Evolutionary conservation across 2,888 invertebrate species (phyloP).

Genomic region (Erebia epiphron): DNA sequence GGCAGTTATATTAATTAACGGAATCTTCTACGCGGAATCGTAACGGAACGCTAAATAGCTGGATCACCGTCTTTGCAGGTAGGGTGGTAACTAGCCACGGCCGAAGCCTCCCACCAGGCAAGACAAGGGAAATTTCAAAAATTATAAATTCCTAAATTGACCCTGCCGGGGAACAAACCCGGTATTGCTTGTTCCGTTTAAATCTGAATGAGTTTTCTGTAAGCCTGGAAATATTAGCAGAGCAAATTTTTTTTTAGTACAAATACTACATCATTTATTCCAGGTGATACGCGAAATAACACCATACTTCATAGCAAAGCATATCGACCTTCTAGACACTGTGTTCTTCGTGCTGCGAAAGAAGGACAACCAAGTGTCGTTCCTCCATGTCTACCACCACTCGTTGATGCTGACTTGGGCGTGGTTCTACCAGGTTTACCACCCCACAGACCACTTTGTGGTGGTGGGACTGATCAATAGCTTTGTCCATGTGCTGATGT

Average conservation of each 20-base stretch:
- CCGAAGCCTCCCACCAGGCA: too few relatives aligned
- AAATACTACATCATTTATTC: conserved; percentile 37
- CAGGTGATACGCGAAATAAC: conserved; percentile 73
- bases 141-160: too few relatives aligned
- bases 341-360: conserved; percentile 95
- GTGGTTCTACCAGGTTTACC: conserved; percentile 89
- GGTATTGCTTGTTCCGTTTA: too few relatives aligned
- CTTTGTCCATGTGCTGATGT: conserved; percentile 92
- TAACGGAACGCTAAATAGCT: too few relatives aligned
- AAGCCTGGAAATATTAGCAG: neutral
- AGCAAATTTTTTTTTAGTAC: neutral
- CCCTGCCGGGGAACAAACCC: too few relatives aligned
- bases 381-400: conserved; percentile 95
- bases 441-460: conserved; percentile 90
- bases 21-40: too few relatives aligned
- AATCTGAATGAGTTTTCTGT: neutral
- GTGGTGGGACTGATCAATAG: conserved; percentile 89
- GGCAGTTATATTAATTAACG: too few relatives aligned
- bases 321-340: conserved; percentile 90
- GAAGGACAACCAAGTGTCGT: conserved; percentile 89
- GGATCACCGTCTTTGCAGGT: too few relatives aligned
- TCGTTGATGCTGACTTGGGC: conserved; percentile 89
- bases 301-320: conserved; percentile 91
- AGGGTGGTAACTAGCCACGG: too few relatives aligned
- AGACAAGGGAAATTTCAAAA: too few relatives aligned